These are phyloP conservation scores for Cetonia aurata DNA, from an alignment of 2,888 invertebrate genomes.

Conservation along the genomic window DNA sequence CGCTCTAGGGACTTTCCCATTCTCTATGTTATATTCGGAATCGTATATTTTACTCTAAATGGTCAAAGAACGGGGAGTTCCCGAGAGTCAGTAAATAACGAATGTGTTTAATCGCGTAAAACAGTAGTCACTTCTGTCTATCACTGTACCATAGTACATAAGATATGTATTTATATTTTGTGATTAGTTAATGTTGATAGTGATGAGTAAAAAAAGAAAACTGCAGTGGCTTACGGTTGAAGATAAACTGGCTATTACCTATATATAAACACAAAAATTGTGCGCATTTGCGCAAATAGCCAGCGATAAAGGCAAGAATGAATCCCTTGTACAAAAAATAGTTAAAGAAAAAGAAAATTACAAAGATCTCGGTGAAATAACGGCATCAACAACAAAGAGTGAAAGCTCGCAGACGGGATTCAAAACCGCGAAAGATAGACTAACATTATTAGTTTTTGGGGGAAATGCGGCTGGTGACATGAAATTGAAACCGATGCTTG, in stretches of 20 bases:
- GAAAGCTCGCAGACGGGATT: conserved; percentile 13
- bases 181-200: conserved; percentile 15
- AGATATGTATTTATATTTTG: neutral
- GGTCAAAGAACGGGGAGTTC: no score
- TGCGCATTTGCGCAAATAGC: conserved; percentile 1
- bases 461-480: conserved; percentile 10
- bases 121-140: no score
- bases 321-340: conserved; percentile 11
- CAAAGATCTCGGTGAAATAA: conserved; percentile 9
- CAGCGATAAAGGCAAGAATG: neutral
- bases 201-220: conserved; percentile 12
- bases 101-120: no score
- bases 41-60: no score
- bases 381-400: conserved; percentile 20
- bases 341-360: conserved; percentile 10
- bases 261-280: conserved; percentile 4
- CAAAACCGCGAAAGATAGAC: conserved; percentile 1
- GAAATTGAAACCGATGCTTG: conserved; percentile 14
- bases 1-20: no score
- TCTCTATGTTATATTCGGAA: no score
- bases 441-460: conserved; percentile 16
- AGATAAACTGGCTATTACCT: conserved; percentile 5
- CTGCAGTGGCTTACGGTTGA: conserved; percentile 22
- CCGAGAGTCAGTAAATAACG: no score
- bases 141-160: no score